Conservation (phyloP, 2,888 invertebrate species). For the Stenoptilia bipunctidactyla region DNA sequence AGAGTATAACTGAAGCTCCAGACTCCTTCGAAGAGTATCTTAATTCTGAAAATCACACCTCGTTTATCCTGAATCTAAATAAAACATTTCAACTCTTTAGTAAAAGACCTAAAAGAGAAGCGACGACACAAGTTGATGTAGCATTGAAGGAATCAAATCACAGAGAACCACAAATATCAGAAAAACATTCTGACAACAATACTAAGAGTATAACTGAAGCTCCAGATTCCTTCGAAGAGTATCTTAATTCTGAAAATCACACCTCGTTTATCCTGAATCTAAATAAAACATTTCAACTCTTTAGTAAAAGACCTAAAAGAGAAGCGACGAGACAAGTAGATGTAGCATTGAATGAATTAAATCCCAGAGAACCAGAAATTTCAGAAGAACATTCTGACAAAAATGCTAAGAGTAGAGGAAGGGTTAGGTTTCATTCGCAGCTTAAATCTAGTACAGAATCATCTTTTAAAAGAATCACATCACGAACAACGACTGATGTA, state of each 20-base stretch:
- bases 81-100: constrained; percentile 30
- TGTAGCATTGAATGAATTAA: constrained; percentile 49
- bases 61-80: constrained; percentile 28
- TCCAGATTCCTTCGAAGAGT: constrained; percentile 35
- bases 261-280: too few species aligned
- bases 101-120: constrained; percentile 30
- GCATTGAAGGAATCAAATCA: constrained; percentile 52
- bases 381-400: constrained; percentile 56
- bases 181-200: constrained; percentile 56
- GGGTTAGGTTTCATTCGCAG: constrained; percentile 37
- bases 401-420: constrained; percentile 61
- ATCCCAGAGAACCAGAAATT: constrained; percentile 39
- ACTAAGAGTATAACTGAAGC: constrained; percentile 59
- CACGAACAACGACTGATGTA: constrained; percentile 23
- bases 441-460: constrained; percentile 36
- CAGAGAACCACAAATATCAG: constrained; percentile 42
- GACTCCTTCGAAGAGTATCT: too few species aligned
- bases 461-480: constrained; percentile 28
- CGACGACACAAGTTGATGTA: too few species aligned
- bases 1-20: constrained; percentile 34
- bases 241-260: too few species aligned
- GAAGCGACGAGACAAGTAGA: too few species aligned
- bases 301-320: constrained; percentile 30
- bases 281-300: constrained; percentile 33
- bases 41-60: too few species aligned